Conservation (phyloP, 1,140 invertebrate genomes). For the Papilio aristodemus region DNA sequence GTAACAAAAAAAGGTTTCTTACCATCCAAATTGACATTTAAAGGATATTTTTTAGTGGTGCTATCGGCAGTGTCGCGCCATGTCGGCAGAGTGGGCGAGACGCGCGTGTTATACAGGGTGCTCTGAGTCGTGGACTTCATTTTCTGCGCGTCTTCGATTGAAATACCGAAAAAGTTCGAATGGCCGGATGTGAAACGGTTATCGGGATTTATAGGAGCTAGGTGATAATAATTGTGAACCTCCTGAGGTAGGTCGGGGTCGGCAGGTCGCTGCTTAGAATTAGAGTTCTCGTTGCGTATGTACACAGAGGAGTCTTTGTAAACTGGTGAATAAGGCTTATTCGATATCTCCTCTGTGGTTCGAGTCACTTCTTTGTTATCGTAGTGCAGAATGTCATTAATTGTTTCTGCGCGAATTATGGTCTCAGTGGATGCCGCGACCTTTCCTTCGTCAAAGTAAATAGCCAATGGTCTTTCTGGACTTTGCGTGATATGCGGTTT, state of each 20-base stretch:
- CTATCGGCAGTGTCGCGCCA: conserved; percentile 66
- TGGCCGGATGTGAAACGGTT: conserved; percentile 82
- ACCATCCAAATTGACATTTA: conserved; percentile 66
- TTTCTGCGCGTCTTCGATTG: conserved; percentile 81
- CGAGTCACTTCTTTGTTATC: conserved; percentile 50
- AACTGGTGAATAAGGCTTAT: conserved; percentile 38
- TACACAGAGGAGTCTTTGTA: conserved; percentile 38
- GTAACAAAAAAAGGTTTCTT: conserved; percentile 42
- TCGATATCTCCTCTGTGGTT: conserved; percentile 43
- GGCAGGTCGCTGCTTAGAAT: conserved; percentile 25
- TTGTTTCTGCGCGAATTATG: conserved; percentile 61
- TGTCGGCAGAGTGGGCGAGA: conserved; percentile 82
- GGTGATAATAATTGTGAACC: conserved; percentile 51
- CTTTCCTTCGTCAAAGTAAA: conserved; percentile 64
- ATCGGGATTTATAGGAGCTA: conserved; percentile 42
- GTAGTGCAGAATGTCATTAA: conserved; percentile 46
- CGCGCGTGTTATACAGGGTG: conserved; percentile 78
- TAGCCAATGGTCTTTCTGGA: conserved; percentile 68
- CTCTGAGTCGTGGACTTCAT: conserved; percentile 78
- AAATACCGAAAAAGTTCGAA: conserved; percentile 82
- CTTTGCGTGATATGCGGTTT: conserved; percentile 75
- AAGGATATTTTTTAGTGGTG: conserved; percentile 74
- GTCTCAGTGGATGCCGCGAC: conserved; percentile 53
- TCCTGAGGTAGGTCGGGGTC: conserved; percentile 48
- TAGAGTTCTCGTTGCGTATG: conserved; percentile 37